Conservation (phyloP, 2,797 vertebrate species). For the Alcedo atthis region DNA sequence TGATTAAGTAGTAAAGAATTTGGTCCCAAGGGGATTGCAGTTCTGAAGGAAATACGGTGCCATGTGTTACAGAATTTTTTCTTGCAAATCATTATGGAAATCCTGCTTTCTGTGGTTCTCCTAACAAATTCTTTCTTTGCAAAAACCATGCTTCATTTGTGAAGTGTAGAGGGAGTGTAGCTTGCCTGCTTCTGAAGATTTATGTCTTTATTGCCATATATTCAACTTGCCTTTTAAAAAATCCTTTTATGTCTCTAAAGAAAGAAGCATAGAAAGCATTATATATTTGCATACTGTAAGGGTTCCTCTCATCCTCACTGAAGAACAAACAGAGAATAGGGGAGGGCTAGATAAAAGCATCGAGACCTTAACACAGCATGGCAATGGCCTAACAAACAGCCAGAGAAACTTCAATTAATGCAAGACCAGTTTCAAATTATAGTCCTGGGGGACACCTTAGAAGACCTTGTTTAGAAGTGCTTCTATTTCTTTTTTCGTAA, state of each 20-base stretch:
- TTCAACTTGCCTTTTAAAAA: conserved; percentile 65
- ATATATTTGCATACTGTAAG: conserved; percentile 68
- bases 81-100: conserved; percentile 66
- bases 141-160: conserved; percentile 59
- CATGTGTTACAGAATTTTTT: conserved; percentile 69
- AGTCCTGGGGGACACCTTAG: conserved; percentile 47
- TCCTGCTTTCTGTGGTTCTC: conserved; percentile 52
- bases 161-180: conserved; percentile 55
- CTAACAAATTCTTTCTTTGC: conserved; percentile 60
- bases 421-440: conserved; percentile 50
- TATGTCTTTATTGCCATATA: conserved; percentile 56
- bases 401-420: conserved; percentile 69
- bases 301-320: conserved; percentile 53
- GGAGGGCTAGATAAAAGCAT: conserved; percentile 53
- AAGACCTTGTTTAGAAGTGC: conserved; percentile 48
- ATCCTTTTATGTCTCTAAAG: conserved; percentile 53
- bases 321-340: conserved; percentile 67
- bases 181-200: conserved; percentile 45
- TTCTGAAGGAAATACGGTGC: conserved; percentile 67
- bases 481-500: neutral
- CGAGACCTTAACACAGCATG: conserved; percentile 41
- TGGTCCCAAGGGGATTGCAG: conserved; percentile 56
- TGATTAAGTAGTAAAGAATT: conserved; percentile 73
- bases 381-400: conserved; percentile 62
- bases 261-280: conserved; percentile 54